Conservation (phyloP, 2,888 invertebrate genomes). For the Listrodromus nycthemerus region DNA sequence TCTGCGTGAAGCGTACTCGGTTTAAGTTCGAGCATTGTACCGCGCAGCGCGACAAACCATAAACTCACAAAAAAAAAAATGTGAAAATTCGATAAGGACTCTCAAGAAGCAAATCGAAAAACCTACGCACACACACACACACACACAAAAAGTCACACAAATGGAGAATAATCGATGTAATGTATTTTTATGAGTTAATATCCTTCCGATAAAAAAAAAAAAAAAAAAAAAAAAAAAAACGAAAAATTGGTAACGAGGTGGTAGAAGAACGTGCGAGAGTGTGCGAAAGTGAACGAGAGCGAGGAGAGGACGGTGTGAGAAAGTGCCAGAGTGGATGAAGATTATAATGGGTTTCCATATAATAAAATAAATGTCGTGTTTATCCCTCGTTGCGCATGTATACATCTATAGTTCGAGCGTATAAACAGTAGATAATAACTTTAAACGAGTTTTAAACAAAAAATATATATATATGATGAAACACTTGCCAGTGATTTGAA, state of each 20-base stretch:
- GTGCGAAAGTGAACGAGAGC: conserved; percentile 62
- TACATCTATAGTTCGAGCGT: conserved; percentile 59
- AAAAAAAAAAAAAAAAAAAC: conserved; percentile 28
- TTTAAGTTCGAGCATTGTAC: conserved; percentile 61
- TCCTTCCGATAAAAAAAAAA: conserved; percentile 54
- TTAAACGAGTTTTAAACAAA: conserved; percentile 44
- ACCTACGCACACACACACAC: background rate
- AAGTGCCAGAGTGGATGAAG: conserved; percentile 52
- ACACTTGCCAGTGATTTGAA: conserved; percentile 83
- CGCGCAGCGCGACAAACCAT: conserved; percentile 37
- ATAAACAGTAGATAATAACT: conserved; percentile 47
- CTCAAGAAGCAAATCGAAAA: conserved; percentile 13
- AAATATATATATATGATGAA: conserved; percentile 66
- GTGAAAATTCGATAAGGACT: conserved; percentile 12
- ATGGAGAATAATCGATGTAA: conserved; percentile 65
- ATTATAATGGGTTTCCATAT: conserved; percentile 35
- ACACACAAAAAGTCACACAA: conserved; percentile 25
- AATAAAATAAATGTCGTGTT: conserved; percentile 59
- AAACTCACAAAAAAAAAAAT: conserved; percentile 15
- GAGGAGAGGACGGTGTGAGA: conserved; percentile 51
- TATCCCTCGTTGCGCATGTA: conserved; percentile 64
- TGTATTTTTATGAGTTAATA: conserved; percentile 75
- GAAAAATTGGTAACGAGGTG: conserved; percentile 34
- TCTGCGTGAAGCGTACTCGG: conserved; percentile 35
- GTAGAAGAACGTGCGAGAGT: conserved; percentile 42